phyloP scores from a whole-genome alignment of 2,888 invertebrate species.

The Liopterus haemorrhoidalis region DNA sequence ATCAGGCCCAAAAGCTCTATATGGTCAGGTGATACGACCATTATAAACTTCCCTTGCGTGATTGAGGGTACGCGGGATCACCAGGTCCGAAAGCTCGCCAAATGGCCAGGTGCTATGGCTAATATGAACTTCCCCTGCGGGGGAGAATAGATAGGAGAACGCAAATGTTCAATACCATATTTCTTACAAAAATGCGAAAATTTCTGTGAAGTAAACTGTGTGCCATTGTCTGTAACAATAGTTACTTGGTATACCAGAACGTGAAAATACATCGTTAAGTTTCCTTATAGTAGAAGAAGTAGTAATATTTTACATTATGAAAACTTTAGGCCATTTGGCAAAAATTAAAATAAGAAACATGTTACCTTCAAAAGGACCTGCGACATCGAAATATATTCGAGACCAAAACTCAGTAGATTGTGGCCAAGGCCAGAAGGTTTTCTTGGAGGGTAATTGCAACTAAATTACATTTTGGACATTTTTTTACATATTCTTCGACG shows the following conservation, averaged over 20 bases:
- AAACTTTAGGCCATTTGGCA: conserved; percentile 42
- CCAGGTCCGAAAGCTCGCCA: too few species aligned
- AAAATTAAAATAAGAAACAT: conserved; percentile 38
- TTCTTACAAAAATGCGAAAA: conserved; percentile 22
- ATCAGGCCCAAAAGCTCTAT: too few species aligned
- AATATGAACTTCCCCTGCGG: too few species aligned
- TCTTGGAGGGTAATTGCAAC: conserved; percentile 31
- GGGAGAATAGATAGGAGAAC: conserved; percentile 27
- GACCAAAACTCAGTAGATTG: conserved; percentile 35
- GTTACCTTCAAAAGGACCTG: conserved; percentile 37
- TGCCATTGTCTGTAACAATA: conserved; percentile 26
- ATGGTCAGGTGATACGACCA: too few species aligned
- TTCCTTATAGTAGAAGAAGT: conserved; percentile 19
- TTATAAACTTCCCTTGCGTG: too few species aligned
- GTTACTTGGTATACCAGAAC: conserved; percentile 32
- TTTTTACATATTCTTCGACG: conserved; percentile 27
- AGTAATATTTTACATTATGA: conserved; percentile 21
- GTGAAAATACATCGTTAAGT: conserved; percentile 21
- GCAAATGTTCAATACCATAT: conserved; percentile 24
- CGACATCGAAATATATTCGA: conserved; percentile 42
- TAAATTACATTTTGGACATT: conserved; percentile 28
- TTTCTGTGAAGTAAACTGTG: conserved; percentile 24
- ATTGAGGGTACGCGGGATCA: too few species aligned
- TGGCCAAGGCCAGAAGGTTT: conserved; percentile 26
- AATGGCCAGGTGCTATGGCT: too few species aligned